Evolutionary conservation across 2,888 invertebrate species (phyloP), one percentile per base, ranked within the genome.

Genomic region (Andricus quercusramuli): DNA sequence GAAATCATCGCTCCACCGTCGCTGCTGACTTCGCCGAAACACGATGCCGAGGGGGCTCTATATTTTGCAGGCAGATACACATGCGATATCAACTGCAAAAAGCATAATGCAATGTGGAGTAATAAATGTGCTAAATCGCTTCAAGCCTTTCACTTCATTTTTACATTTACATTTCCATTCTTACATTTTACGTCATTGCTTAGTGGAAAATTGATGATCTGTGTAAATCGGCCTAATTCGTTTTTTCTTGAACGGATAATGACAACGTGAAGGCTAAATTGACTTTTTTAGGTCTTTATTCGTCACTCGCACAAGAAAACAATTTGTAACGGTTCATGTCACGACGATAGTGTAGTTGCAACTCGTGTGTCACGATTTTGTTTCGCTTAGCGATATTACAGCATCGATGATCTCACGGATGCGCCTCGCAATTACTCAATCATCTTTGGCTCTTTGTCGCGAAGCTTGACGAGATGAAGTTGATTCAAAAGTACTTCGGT

Each of bases 331-430:
- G 25, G 62, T 62, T 22, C 11, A 25, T 62, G 13, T 13, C 62
- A 62, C 11, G 25, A 22, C 15, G 37, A 3, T 11, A 3, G 62
- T 62, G 25, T 62, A 15, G 25, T 62, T 62, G 62, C 22, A 62
- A 15, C 62, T 62, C 15, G 15, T 47, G 25, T 56, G 32, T 32
- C n/a, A 56, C 74, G 32, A 32, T 22, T 68, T 41, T 47, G 17
- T 47, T 9, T 68, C 74, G 47, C 20, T 74, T 56, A 15, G 20
- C 29, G 29, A 74, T 20, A 74, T 74, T 74, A 74, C 70, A 56
- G 56, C 70, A 74, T 74, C 70, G 70, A 32, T 74, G 56, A 74
- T 74, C 51, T 74, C 74, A 74, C 74, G 20, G 66, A 66, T 66
- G 37, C 32, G 51, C 13, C 70, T 51, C 32, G 51, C 51, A 74